Evolutionary conservation across 2,888 invertebrate genomes (phyloP).

Genomic region (Oeneis ivallda): DNA sequence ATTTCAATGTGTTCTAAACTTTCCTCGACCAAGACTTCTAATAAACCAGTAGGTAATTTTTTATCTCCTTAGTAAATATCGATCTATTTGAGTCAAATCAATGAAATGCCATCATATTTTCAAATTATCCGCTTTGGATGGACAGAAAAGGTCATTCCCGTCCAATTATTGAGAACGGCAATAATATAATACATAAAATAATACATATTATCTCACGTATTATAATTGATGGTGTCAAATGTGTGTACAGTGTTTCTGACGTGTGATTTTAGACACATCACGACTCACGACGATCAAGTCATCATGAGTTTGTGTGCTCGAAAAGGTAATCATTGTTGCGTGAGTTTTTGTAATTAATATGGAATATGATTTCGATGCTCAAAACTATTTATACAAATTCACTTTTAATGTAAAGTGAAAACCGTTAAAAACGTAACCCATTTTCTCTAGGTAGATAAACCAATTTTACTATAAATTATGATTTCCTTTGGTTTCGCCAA

Average conservation of each 20-base stretch:
- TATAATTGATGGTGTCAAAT: constrained; percentile 59
- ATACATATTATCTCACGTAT: constrained; percentile 58
- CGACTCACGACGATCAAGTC: constrained; percentile 21
- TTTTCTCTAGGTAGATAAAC: too few species aligned
- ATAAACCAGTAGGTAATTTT: too few species aligned
- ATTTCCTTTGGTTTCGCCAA: too few species aligned
- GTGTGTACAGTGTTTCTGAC: constrained; percentile 48
- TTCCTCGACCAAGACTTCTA: too few species aligned
- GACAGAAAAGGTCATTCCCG: constrained; percentile 51
- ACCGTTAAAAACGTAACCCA: too few species aligned
- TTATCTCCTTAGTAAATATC: neutral
- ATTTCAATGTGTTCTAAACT: too few species aligned
- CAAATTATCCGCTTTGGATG: neutral
- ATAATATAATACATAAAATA: constrained; percentile 46
- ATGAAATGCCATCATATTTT: neutral
- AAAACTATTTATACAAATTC: too few species aligned
- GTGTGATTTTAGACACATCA: constrained; percentile 43
- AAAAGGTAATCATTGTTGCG: constrained; percentile 12
- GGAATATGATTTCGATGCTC: neutral
- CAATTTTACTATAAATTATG: too few species aligned
- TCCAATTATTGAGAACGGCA: constrained; percentile 50
- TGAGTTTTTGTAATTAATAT: neutral
- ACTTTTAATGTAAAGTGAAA: too few species aligned
- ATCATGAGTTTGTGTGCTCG: neutral
- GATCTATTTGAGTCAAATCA: neutral